Base-by-base conservation (phyloP, 2,888 invertebrate genomes). In the Ectobius pallidus region DNA sequence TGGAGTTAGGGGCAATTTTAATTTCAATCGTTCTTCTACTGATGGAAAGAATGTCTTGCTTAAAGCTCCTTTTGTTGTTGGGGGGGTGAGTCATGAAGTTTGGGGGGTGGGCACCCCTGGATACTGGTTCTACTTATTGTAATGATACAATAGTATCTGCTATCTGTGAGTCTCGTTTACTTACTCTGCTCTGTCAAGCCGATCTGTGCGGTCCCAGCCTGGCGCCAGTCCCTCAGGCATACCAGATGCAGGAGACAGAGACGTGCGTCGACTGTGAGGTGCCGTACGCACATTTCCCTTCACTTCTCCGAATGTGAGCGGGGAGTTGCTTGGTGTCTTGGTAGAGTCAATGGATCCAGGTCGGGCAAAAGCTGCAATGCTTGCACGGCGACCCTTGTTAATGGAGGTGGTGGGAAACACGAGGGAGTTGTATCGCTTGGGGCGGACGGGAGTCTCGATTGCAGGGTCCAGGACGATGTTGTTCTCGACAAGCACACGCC, bases 291-390 rank as follows among this genome's bases (percentile, higher is more conserved):
- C 52, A 25, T 25, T 14, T 7, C 22, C 14, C 52, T 52, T 52
- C 25, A 22, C 25, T 22, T 52, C 58, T 18, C 58, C 58, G 30
- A 58, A 58, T 22, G 58, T 58, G 25, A 30, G 52, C n/a, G n/a
- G n/a, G 25, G 63, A 63, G 11, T 20, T 65, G 9, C 11, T 25
- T 27, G 46, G 39, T 18, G 27, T 52, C 49, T 52, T 71, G 49
- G 34, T 34, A 18, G 71, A 71, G 34, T 71, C 71, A 9, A 52
- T 30, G 6, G 71, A 71, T 4, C 80, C 81, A 32, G 84, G 83
- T 77, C 86, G 84, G 22, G 84, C 83, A 75, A 86, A 84, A 69
- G 86, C 84, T 7, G 87, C 86, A 74, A 87, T 86, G 78, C 87
- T 87, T 69, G 87, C 87, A 77, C 87, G 81, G 78, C 87, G 82